Base-by-base conservation (phyloP, 2,797 vertebrate genomes). In the Benthosema pterotum region DNA sequence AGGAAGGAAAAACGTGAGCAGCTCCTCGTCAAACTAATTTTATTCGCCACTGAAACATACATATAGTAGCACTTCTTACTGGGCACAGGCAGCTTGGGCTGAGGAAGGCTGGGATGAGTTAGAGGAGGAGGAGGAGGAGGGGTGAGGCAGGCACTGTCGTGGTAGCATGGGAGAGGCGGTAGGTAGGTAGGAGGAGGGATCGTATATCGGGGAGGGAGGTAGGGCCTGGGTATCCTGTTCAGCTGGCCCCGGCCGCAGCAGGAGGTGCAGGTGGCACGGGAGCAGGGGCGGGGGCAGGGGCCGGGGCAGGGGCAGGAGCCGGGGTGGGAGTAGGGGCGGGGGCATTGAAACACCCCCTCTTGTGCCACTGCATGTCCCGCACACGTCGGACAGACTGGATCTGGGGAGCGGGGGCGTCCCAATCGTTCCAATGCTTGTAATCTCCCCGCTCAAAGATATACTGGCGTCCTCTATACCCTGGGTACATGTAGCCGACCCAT, bases 341-440 rank as follows among this genome's bases (percentile, higher is more conserved):
- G 46, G 52, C 60, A 2, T 65, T 91, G 84, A 97, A 97, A 82
- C 75, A 88, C 72, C 95, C 95, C 1, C 84, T 84, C 81, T 94
- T 94, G 92, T 97, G 96, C 96, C 96, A 97, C 87, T 96, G 95
- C 95, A 94, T 95, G 92, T 97, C 96, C 7, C 94, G 90, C 74
- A 97, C 91, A 0, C 94, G 94, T 52, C 95, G 93, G 77, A 97
- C 88, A 0, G 96, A 96, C 90, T 98, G 96, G 83, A 98, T 93
- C 80, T 93, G 94, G 0, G 96, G 96, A 38, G 90, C 91, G 19
- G 88, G 90, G 53, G 95, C 94, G 0, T 93, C 94, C 96, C 96
- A 97, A 72, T 97, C 94, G 0, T 98, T 97, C 95, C 96, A 97
- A 90, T 98, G 96, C 72, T 93, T 93, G 90, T 94, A 97, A 46